phyloP scores from a whole-genome alignment of 2,888 invertebrate genomes.

The Pseudococcus viburni region DNA sequence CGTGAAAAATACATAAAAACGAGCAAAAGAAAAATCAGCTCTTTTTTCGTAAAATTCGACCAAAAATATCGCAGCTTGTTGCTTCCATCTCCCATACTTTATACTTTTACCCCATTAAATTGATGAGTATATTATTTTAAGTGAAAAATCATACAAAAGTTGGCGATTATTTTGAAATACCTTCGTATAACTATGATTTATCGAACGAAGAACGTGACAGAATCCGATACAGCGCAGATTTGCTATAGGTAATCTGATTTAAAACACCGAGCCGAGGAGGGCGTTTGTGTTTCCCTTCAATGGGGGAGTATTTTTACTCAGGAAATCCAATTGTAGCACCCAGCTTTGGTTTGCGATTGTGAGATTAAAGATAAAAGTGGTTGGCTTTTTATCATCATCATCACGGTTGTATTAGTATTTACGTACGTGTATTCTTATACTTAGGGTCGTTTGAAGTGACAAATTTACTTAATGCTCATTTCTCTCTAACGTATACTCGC shows the following conservation, averaged over 20 bases:
- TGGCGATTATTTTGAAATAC: background rate
- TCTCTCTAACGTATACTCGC: background rate
- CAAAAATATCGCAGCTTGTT: no score
- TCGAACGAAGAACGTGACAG: conserved; percentile 18
- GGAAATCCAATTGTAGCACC: conserved; percentile 13
- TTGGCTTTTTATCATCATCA: conserved; percentile 6
- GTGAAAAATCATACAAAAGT: background rate
- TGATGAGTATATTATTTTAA: background rate
- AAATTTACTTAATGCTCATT: background rate
- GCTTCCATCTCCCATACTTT: no score
- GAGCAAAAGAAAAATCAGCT: no score
- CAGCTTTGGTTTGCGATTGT: conserved; percentile 28
- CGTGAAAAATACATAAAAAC: no score
- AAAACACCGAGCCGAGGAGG: background rate
- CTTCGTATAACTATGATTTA: conserved; percentile 13
- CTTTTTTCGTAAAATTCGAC: no score
- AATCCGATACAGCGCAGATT: background rate
- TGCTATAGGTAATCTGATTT: conserved; percentile 2
- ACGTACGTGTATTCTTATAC: no score
- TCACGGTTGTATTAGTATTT: background rate
- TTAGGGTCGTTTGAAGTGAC: background rate
- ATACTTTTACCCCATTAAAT: background rate
- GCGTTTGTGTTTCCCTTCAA: background rate
- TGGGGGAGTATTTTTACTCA: background rate
- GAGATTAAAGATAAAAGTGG: conserved; percentile 38